Evolutionary conservation across 2,113 vertebrate genomes (phyloP).

Genomic region (Formicarius rufipectus): DNA sequence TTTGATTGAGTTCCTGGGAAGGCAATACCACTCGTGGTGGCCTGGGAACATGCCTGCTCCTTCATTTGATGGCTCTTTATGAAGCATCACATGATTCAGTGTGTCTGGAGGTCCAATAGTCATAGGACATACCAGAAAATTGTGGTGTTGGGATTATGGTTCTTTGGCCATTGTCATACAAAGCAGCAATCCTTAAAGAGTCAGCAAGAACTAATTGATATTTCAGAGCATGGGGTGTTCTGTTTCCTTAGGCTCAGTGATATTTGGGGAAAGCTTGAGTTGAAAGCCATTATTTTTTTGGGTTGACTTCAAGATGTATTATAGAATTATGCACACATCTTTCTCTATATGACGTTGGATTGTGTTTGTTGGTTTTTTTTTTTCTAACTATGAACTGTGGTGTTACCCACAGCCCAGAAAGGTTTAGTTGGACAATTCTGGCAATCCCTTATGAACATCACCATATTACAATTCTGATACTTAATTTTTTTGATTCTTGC

Average conservation of each 20-base stretch:
- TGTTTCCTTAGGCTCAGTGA: background rate
- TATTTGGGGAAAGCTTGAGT: background rate
- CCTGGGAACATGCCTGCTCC: background rate
- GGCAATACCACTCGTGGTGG: background rate
- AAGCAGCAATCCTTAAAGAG: background rate
- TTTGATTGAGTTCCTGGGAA: background rate
- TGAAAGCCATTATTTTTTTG: constrained; percentile 30
- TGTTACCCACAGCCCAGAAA: constrained; percentile 9
- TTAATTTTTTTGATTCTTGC: background rate
- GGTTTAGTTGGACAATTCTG: constrained; percentile 36
- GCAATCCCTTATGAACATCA: constrained; percentile 21
- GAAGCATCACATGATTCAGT: background rate
- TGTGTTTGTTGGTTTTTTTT: too few species aligned
- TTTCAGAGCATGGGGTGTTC: background rate
- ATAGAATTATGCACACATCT: background rate
- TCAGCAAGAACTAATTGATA: background rate
- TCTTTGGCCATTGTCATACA: background rate
- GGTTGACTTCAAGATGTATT: background rate
- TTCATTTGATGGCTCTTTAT: background rate
- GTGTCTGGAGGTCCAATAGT: background rate
- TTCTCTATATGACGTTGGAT: background rate
- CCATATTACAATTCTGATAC: background rate
- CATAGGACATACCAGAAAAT: background rate
- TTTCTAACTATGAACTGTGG: background rate
- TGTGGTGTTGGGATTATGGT: background rate